Evolutionary conservation across 2,797 vertebrate species (phyloP).

Genomic region (Coranthus polyacanthus): DNA sequence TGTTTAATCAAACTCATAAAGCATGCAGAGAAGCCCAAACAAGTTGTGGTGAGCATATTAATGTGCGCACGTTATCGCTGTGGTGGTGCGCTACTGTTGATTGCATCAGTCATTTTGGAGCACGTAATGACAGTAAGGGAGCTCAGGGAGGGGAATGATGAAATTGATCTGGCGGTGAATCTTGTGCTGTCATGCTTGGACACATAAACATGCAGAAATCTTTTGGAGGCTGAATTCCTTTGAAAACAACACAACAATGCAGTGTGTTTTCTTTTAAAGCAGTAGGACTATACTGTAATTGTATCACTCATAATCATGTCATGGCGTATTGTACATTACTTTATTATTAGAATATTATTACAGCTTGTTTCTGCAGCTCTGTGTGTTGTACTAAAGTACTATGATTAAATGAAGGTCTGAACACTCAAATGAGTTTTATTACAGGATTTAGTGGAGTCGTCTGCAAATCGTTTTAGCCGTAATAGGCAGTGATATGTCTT

Average conservation of each 20-base stretch:
- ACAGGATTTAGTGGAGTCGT: too few species aligned
- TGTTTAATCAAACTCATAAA: slow-evolving; percentile 83
- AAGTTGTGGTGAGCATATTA: slow-evolving; percentile 72
- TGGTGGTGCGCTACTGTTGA: too few species aligned
- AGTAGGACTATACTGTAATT: not conserved
- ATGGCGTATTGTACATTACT: not conserved
- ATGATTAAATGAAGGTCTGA: not conserved
- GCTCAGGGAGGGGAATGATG: slow-evolving; percentile 22
- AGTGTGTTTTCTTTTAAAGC: not conserved
- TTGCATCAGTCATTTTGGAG: slow-evolving; percentile 63
- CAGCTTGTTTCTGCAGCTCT: not conserved
- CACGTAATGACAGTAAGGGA: slow-evolving; percentile 31
- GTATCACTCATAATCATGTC: not conserved
- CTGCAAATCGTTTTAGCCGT: too few species aligned
- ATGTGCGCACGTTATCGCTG: slow-evolving; percentile 56
- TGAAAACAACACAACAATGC: not conserved
- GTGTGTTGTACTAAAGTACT: not conserved
- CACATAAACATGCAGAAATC: slow-evolving; percentile 10
- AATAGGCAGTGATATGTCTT: not conserved
- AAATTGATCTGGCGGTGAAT: slow-evolving; percentile 39
- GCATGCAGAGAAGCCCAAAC: slow-evolving; percentile 69
- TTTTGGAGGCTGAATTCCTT: not conserved
- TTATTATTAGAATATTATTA: not conserved
- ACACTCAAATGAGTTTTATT: not conserved
- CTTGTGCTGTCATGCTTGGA: slow-evolving; percentile 16